Evolutionary conservation across 2,113 vertebrate species (phyloP).

Genomic region (Hippocampus comes): DNA sequence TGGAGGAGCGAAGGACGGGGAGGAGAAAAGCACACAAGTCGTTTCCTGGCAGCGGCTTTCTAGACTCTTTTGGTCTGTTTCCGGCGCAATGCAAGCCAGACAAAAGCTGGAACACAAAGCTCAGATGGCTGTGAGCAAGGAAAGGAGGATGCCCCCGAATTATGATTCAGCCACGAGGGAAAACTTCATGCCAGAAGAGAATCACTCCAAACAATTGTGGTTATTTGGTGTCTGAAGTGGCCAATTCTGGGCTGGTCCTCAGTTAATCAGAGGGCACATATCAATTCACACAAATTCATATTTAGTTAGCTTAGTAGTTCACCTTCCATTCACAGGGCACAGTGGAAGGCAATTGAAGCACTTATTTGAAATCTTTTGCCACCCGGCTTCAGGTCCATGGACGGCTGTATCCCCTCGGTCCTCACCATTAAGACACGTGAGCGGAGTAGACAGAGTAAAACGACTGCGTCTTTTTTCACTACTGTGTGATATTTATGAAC

Average conservation of each 20-base stretch:
- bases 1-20: conserved; percentile 64
- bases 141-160: conserved; percentile 55
- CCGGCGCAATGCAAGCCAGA: conserved; percentile 54
- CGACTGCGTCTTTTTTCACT: no score
- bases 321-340: no score
- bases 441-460: no score
- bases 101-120: conserved; percentile 24
- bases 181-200: conserved; percentile 26
- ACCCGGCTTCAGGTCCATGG: no score
- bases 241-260: not conserved
- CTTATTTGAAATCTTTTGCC: no score
- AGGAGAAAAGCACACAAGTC: conserved; percentile 58
- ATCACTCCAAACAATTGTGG: conserved; percentile 29
- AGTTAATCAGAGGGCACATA: not conserved
- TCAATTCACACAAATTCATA: not conserved
- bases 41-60: conserved; percentile 50
- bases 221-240: conserved; percentile 21
- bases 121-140: conserved; percentile 29
- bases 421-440: no score
- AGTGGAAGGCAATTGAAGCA: no score
- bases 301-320: no score
- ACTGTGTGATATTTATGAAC: no score
- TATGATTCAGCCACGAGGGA: conserved; percentile 51
- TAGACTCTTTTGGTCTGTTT: conserved; percentile 65
- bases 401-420: no score